These are phyloP conservation scores for Amblyopsis rosae DNA, from an alignment of 2,113 vertebrate species.

Conservation along the genomic window DNA sequence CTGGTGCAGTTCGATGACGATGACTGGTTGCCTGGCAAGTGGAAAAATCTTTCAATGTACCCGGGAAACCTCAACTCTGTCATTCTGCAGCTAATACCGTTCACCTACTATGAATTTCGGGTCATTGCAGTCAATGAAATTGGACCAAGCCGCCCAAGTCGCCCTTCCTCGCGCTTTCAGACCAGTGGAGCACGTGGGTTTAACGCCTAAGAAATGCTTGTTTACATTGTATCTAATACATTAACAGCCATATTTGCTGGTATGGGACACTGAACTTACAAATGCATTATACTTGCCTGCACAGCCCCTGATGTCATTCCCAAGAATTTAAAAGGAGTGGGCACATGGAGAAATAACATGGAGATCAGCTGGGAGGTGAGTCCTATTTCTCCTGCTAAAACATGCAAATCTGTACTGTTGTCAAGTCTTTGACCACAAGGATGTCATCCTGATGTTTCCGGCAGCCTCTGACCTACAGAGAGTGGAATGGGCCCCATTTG, in stretches of 20 bases:
- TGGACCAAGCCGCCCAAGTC: conserved; percentile 89
- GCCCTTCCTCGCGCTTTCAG: conserved; percentile 85
- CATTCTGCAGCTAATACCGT: conserved; percentile 84
- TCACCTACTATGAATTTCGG: conserved; percentile 92
- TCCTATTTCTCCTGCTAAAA: background rate
- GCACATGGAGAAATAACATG: conserved; percentile 95
- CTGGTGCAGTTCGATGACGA: conserved; percentile 93
- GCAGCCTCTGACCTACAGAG: conserved; percentile 80
- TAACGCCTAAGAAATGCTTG: background rate
- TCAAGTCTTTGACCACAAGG: background rate
- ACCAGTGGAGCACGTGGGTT: conserved; percentile 90
- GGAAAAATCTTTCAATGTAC: conserved; percentile 90
- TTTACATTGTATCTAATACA: background rate
- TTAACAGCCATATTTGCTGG: background rate
- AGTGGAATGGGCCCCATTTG: conserved; percentile 91
- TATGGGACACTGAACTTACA: background rate
- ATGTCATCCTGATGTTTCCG: background rate
- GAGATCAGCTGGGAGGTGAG: conserved; percentile 96
- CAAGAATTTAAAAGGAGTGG: conserved; percentile 85
- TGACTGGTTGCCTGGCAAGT: conserved; percentile 83
- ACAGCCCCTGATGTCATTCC: conserved; percentile 93
- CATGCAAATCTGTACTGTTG: background rate
- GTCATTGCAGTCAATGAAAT: conserved; percentile 90
- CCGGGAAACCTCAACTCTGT: conserved; percentile 89
- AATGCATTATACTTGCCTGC: conserved; percentile 26